phyloP scores from a whole-genome alignment of 2,888 invertebrate genomes.

The Sarcophaga caerulescens region DNA sequence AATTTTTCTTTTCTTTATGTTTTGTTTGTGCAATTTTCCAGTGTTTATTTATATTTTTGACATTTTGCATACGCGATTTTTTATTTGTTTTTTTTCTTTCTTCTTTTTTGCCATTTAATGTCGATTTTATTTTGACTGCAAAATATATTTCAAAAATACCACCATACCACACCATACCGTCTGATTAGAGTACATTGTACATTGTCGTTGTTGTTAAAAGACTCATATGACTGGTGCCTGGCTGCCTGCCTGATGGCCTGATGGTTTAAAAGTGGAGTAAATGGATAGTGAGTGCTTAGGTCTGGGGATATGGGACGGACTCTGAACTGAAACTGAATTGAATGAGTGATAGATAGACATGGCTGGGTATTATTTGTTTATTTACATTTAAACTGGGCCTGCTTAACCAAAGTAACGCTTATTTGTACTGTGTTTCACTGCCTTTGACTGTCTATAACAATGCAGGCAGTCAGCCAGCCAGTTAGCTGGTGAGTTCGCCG shows the following conservation, averaged over 20 bases:
- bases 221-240: not conserved
- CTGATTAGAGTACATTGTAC: conserved; percentile 1
- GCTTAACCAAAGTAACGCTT: not conserved
- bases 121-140: conserved; percentile 33
- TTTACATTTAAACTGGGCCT: not conserved
- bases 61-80: conserved; percentile 48
- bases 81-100: not conserved
- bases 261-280: conserved; percentile 51
- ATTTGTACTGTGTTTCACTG: conserved; percentile 5
- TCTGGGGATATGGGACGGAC: conserved; percentile 23
- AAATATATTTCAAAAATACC: conserved; percentile 25
- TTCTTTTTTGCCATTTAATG: conserved; percentile 30
- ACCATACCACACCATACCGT: not conserved
- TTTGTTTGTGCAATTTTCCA: conserved; percentile 20
- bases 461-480: conserved; percentile 20
- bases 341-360: not conserved
- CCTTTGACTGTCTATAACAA: not conserved
- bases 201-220: conserved; percentile 15
- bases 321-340: not conserved
- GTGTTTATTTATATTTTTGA: conserved; percentile 67
- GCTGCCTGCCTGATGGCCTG: conserved; percentile 11
- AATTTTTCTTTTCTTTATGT: conserved; percentile 30
- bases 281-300: conserved; percentile 7
- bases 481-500: conserved; percentile 6
- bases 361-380: not conserved